Conservation (phyloP, 1,140 invertebrate species). For the Oryzaephilus surinamensis region DNA sequence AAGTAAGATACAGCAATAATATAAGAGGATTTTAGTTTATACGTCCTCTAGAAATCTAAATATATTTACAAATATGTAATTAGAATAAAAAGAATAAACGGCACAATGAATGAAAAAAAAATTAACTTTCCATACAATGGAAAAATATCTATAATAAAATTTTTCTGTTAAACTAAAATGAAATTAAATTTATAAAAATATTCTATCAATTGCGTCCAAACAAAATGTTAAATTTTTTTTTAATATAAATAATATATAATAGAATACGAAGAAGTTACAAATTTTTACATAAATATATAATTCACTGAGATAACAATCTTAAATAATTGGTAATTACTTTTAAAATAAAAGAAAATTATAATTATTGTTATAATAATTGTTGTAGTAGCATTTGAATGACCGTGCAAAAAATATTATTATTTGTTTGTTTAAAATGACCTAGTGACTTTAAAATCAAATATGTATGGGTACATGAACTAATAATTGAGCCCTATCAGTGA, state of each 20-base stretch:
- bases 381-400: neutral
- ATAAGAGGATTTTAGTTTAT: constrained; percentile 6
- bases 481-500: constrained; percentile 58
- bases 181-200: neutral
- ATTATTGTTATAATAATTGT: neutral
- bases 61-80: constrained; percentile 8
- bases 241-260: too few species aligned
- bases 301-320: constrained; percentile 5
- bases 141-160: constrained; percentile 3
- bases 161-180: constrained; percentile 4
- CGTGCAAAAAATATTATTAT: neutral
- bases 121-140: constrained; percentile 4
- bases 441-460: constrained; percentile 56
- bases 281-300: constrained; percentile 1
- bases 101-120: constrained; percentile 10
- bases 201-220: too few species aligned
- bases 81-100: constrained; percentile 10
- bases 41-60: constrained; percentile 2
- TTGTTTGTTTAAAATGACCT: constrained; percentile 1
- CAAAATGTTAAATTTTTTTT: too few species aligned
- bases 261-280: constrained; percentile 1
- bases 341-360: constrained; percentile 2
- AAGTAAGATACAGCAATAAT: constrained; percentile 16
- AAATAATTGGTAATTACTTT: constrained; percentile 1
- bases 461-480: constrained; percentile 68